phyloP scores from a whole-genome alignment of 2,888 invertebrate species.

The Mamestra brassicae region DNA sequence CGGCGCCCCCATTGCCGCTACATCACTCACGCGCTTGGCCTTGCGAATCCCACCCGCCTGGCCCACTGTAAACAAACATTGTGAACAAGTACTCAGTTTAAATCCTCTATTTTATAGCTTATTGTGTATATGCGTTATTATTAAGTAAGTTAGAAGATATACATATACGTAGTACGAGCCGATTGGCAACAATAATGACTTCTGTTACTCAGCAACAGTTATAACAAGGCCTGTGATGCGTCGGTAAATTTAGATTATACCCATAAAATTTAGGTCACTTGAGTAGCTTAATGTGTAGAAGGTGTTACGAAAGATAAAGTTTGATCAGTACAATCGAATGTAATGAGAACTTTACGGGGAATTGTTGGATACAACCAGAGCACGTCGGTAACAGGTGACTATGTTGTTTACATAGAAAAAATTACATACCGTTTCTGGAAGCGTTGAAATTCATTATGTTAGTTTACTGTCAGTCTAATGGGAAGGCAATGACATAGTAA shows the following conservation, averaged over 20 bases:
- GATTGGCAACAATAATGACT: not conserved
- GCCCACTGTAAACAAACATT: slow-evolving; percentile 75
- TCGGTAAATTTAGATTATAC: not conserved
- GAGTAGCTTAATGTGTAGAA: not conserved
- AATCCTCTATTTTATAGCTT: not conserved
- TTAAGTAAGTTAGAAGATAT: not conserved
- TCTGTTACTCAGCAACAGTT: slow-evolving; percentile 21
- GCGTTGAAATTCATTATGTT: slow-evolving; percentile 87
- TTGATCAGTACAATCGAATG: slow-evolving; percentile 10
- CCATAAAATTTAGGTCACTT: slow-evolving; percentile 1
- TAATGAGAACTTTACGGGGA: slow-evolving; percentile 26
- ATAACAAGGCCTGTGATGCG: slow-evolving; percentile 1
- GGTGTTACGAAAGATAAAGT: not conserved
- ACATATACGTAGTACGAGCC: not conserved
- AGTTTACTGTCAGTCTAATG: slow-evolving; percentile 63
- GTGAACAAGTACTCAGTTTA: not conserved
- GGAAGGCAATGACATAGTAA: slow-evolving; percentile 77
- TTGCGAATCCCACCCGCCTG: slow-evolving; percentile 87
- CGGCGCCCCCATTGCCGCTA: slow-evolving; percentile 92
- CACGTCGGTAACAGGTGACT: slow-evolving; percentile 43
- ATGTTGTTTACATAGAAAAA: slow-evolving; percentile 25
- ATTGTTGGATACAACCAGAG: slow-evolving; percentile 26
- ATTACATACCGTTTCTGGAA: slow-evolving; percentile 85
- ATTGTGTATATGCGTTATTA: not conserved
- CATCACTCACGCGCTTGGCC: slow-evolving; percentile 93